phyloP scores from a whole-genome alignment of 2,113 vertebrate genomes.

The Tetraodon nigroviridis region DNA sequence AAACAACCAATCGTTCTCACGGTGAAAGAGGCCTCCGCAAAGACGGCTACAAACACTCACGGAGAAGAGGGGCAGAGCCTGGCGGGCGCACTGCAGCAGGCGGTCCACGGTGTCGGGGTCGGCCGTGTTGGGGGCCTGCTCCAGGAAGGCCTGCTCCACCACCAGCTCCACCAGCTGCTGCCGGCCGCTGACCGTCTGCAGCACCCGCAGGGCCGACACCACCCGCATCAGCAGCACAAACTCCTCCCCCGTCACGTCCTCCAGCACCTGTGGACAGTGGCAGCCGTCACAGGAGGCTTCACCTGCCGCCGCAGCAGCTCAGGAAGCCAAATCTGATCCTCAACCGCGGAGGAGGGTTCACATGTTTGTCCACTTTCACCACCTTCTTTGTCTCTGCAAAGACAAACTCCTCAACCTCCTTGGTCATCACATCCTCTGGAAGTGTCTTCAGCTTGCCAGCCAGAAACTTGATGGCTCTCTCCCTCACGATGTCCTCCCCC shows the following conservation, averaged over 20 bases:
- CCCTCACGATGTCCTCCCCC: slow-evolving; percentile 94
- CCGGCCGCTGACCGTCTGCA: slow-evolving; percentile 93
- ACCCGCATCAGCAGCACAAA: slow-evolving; percentile 98
- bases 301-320: not conserved
- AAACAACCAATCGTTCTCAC: not conserved
- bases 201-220: slow-evolving; percentile 82
- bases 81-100: slow-evolving; percentile 94
- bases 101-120: slow-evolving; percentile 92
- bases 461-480: slow-evolving; percentile 94
- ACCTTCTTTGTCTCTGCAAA: slow-evolving; percentile 94
- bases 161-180: slow-evolving; percentile 94
- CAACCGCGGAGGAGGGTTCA: not conserved
- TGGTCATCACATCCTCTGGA: slow-evolving; percentile 91
- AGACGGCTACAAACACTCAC: too few species aligned
- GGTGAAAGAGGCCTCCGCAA: too few species aligned
- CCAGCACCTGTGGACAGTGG: slow-evolving; percentile 81
- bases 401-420: slow-evolving; percentile 93
- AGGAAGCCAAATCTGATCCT: not conserved
- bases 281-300: not conserved
- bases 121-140: slow-evolving; percentile 88
- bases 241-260: slow-evolving; percentile 96
- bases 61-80: slow-evolving; percentile 94
- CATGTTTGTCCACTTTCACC: too few species aligned
- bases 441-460: slow-evolving; percentile 88
- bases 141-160: slow-evolving; percentile 91